These are phyloP conservation scores for Eulemur macaco DNA, from an alignment of 2,113 vertebrate genomes.

Conservation along the genomic window DNA sequence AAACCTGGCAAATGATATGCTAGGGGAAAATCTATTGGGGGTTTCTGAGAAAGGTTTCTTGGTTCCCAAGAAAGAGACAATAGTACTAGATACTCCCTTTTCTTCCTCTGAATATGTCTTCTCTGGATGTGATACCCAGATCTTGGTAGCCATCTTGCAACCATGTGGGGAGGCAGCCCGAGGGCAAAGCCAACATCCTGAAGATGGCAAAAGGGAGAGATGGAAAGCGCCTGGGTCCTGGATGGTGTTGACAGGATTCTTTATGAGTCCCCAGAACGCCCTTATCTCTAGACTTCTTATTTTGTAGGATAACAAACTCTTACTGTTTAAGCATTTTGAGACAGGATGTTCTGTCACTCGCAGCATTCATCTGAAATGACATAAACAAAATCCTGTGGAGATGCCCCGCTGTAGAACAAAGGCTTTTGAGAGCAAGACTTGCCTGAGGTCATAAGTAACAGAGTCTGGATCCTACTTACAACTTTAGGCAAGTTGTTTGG, in stretches of 20 bases:
- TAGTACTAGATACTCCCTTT: neutral
- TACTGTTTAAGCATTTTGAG: neutral
- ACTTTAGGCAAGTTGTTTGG: neutral
- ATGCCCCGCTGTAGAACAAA: neutral
- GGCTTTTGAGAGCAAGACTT: neutral
- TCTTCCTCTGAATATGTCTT: neutral
- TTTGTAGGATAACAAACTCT: neutral
- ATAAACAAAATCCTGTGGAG: neutral
- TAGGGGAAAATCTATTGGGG: neutral
- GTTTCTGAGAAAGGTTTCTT: neutral
- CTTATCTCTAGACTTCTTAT: neutral
- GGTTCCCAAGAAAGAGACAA: neutral
- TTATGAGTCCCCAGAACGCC: neutral
- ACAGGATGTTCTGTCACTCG: neutral
- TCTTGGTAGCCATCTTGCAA: neutral
- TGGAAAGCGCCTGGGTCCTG: neutral
- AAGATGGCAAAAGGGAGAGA: neutral
- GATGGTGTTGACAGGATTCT: neutral
- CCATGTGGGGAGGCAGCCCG: neutral
- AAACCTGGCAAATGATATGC: neutral
- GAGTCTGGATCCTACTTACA: neutral
- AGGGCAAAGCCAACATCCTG: neutral
- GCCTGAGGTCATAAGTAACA: neutral
- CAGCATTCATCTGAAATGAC: neutral
- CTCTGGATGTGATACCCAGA: neutral